A percentile compares a stretch with the other conserved stretches of the same genome.
Evolutionary conservation across 2,113 vertebrate genomes (phyloP).

Genomic region (Synchiropus splendidus): DNA sequence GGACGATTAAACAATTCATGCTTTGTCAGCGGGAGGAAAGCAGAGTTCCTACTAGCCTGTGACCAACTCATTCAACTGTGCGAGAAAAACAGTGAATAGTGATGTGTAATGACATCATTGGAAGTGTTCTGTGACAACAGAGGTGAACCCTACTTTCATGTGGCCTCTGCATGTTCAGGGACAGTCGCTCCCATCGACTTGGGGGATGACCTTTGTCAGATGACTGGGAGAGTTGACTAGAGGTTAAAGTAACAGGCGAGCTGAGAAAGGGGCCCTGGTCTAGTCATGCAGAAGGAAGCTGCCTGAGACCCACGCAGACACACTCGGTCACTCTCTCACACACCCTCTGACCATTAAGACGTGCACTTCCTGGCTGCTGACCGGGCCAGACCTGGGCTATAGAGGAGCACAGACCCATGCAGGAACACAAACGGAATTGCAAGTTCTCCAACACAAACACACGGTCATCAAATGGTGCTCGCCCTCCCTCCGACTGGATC

Average conservation of each 20-base stretch:
- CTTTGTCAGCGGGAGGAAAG: no score
- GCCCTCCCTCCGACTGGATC: background rate
- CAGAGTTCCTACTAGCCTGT: no score
- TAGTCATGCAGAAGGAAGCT: constrained; percentile 74
- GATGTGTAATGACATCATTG: no score
- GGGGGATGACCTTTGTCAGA: constrained; percentile 76
- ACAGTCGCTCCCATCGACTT: constrained; percentile 58
- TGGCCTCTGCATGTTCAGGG: constrained; percentile 1
- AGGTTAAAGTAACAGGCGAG: constrained; percentile 70
- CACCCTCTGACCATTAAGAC: constrained; percentile 19
- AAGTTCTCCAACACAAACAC: constrained; percentile 51
- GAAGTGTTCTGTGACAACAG: no score
- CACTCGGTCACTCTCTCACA: constrained; percentile 10
- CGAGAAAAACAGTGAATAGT: no score
- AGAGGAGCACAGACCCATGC: constrained; percentile 39
- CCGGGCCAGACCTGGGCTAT: constrained; percentile 29
- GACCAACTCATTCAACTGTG: no score
- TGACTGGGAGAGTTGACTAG: constrained; percentile 65
- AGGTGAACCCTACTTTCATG: background rate
- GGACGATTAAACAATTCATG: no score
- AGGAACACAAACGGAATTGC: constrained; percentile 41
- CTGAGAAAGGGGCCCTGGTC: constrained; percentile 53
- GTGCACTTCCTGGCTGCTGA: constrained; percentile 27
- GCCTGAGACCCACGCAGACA: constrained; percentile 27
- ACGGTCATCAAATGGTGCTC: constrained; percentile 42